Percentiles rank a stretch among this genome's conserved stretches.
Conservation (phyloP, 2,888 invertebrate genomes). For the Carpatolechia fugitivella region DNA sequence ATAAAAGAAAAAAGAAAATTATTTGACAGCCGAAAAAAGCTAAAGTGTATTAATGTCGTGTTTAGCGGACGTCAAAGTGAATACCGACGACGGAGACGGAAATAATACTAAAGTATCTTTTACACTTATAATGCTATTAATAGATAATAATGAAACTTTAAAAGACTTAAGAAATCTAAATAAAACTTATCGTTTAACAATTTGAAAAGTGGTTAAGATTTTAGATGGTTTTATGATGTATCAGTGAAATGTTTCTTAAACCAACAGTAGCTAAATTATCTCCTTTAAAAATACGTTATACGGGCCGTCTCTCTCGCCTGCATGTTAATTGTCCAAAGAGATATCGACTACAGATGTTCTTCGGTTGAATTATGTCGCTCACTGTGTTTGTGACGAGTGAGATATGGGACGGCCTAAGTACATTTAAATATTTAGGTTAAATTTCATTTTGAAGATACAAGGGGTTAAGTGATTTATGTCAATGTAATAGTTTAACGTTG, state of each 20-base stretch:
- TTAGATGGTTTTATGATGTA: background rate
- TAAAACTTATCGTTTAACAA: background rate
- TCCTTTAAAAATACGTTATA: conserved; percentile 66
- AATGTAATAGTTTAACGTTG: background rate
- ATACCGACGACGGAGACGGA: conserved; percentile 58
- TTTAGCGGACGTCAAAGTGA: conserved; percentile 73
- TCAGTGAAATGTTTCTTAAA: too few relatives aligned
- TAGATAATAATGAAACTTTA: background rate
- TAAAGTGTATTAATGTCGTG: conserved; percentile 75
- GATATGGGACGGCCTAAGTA: conserved; percentile 61
- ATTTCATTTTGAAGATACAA: background rate
- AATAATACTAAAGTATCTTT: conserved; percentile 47
- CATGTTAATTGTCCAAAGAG: conserved; percentile 73
- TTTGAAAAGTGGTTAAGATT: background rate
- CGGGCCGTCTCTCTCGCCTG: conserved; percentile 58
- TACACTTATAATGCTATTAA: background rate
- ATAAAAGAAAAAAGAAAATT: conserved; percentile 60
- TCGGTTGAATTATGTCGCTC: conserved; percentile 59
- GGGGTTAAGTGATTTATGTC: background rate
- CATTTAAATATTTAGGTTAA: conserved; percentile 22
- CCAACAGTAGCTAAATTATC: conserved; percentile 55
- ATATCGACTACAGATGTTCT: conserved; percentile 74
- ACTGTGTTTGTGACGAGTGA: conserved; percentile 57
- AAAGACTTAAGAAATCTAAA: background rate
- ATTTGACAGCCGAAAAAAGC: conserved; percentile 73